Evolutionary conservation across 2,888 invertebrate genomes (phyloP).

Genomic region (Drosophila mettleri): DNA sequence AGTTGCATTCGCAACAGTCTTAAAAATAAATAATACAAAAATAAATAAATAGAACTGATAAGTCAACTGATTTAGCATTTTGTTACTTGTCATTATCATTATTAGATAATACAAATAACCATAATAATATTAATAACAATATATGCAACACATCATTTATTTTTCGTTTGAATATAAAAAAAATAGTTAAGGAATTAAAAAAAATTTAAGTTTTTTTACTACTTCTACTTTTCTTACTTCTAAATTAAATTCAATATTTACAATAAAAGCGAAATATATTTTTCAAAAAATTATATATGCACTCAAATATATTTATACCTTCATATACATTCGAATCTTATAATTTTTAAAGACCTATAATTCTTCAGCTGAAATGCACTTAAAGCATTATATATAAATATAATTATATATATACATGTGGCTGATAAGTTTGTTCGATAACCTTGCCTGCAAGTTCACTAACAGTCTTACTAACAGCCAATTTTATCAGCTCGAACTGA

Average conservation of each 20-base stretch:
- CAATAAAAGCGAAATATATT: neutral
- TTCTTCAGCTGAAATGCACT: neutral
- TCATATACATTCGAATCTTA: neutral
- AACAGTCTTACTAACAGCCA: neutral
- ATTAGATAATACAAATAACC: too few species aligned
- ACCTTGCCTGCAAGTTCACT: constrained; percentile 24
- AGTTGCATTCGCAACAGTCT: constrained; percentile 3
- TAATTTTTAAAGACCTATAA: neutral
- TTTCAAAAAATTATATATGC: too few species aligned
- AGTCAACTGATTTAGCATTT: neutral
- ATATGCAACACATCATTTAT: too few species aligned
- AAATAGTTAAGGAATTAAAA: too few species aligned
- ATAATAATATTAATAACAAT: too few species aligned
- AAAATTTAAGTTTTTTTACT: too few species aligned
- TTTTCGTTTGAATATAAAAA: too few species aligned
- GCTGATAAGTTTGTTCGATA: constrained; percentile 22
- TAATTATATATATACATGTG: too few species aligned
- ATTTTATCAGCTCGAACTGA: constrained; percentile 3
- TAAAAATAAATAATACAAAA: neutral
- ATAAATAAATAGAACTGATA: neutral
- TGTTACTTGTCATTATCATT: neutral
- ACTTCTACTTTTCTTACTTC: too few species aligned
- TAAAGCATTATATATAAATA: neutral
- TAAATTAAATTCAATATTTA: too few species aligned
- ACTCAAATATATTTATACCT: too few species aligned